Conservation (phyloP, 2,888 invertebrate species). For the Netelia melanura region DNA sequence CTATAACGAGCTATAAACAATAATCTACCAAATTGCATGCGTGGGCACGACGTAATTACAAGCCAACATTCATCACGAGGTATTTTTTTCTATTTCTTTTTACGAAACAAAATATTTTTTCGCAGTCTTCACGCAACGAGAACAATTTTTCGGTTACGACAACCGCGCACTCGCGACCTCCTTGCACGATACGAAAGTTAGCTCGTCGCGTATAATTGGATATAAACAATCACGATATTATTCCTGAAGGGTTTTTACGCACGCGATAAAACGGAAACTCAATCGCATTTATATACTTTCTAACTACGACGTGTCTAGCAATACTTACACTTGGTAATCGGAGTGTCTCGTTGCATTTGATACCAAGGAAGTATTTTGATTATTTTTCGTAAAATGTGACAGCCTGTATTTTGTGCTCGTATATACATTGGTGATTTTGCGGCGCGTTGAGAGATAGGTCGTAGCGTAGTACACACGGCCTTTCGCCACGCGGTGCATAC, state of each 20-base stretch:
- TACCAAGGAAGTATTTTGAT: background rate
- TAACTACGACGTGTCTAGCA: background rate
- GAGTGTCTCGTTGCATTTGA: no score
- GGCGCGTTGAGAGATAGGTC: background rate
- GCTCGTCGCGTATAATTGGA: constrained; percentile 74
- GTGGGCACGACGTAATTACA: no score
- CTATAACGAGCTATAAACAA: no score
- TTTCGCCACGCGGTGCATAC: constrained; percentile 42
- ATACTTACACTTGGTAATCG: background rate
- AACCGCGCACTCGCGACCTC: no score
- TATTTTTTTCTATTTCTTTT: no score
- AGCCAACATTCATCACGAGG: no score
- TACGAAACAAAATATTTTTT: no score
- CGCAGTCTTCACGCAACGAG: no score
- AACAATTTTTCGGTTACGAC: no score
- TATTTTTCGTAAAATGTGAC: no score
- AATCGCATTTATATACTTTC: background rate
- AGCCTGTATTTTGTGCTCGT: no score
- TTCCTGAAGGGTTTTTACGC: constrained; percentile 14
- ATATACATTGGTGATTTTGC: background rate
- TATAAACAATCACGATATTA: constrained; percentile 46
- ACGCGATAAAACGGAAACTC: background rate
- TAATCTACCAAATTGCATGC: no score
- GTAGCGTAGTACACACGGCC: background rate
- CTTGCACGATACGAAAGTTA: background rate